Percentiles rank a stretch among this genome's conserved stretches.
Conservation (phyloP, 2,888 invertebrate genomes). For the Flexamia atlantica region DNA sequence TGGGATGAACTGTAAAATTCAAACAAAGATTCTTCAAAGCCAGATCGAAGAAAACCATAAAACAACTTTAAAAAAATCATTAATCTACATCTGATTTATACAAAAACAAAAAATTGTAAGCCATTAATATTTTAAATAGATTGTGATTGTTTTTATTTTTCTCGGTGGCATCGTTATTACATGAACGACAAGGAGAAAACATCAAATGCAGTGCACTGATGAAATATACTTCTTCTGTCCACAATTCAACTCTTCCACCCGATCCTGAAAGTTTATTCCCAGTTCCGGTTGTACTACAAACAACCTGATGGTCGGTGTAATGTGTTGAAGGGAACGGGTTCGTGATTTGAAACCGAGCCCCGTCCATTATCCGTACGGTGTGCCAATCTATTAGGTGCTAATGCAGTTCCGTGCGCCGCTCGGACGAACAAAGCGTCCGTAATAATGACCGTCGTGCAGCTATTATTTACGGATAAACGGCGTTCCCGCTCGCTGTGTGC, state of each 20-base stretch:
- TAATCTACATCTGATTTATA: too few relatives aligned
- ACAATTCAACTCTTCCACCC: not conserved
- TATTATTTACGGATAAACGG: conserved; percentile 42
- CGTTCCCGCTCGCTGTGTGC: conserved; percentile 50
- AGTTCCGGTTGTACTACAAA: conserved; percentile 17
- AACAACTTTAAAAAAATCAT: too few relatives aligned
- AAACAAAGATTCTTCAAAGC: too few relatives aligned
- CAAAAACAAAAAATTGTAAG: too few relatives aligned
- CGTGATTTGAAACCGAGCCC: conserved; percentile 29
- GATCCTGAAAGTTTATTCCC: conserved; percentile 6
- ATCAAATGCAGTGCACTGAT: too few relatives aligned
- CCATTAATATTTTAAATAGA: too few relatives aligned
- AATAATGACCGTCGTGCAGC: conserved; percentile 36
- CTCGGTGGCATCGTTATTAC: too few relatives aligned
- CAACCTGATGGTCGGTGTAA: conserved; percentile 20
- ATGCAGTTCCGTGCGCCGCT: conserved; percentile 29
- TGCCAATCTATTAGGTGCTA: conserved; percentile 54
- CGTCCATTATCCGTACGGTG: conserved; percentile 3
- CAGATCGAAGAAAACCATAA: too few relatives aligned
- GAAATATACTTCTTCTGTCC: not conserved
- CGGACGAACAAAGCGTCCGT: conserved; percentile 36
- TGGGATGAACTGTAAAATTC: too few relatives aligned
- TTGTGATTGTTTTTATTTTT: too few relatives aligned
- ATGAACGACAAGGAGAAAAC: too few relatives aligned
- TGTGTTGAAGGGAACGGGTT: conserved; percentile 28